Percentiles rank a stretch among this genome's conserved stretches.
phyloP scores from a whole-genome alignment of 1,140 invertebrate genomes.

The Heliothis virescens region DNA sequence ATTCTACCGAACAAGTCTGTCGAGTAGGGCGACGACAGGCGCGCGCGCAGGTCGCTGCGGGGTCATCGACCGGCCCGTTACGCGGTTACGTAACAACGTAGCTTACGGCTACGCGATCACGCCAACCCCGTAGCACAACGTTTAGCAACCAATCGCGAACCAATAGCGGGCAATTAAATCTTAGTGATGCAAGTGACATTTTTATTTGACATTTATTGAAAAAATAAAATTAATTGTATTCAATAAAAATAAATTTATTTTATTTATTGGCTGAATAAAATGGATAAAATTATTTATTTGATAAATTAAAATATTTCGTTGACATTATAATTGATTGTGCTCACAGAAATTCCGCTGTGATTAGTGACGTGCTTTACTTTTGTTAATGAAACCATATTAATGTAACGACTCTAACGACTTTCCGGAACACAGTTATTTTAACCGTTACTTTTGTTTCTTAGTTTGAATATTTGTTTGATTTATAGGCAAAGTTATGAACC shows the following conservation, averaged over 20 bases:
- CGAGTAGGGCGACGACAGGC: conserved; percentile 73
- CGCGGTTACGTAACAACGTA: conserved; percentile 83
- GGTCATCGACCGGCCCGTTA: conserved; percentile 83
- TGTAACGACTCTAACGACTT: neutral
- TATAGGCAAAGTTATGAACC: no score
- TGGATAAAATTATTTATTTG: no score
- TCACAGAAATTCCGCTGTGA: neutral
- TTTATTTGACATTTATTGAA: conserved; percentile 16
- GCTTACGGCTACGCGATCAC: conserved; percentile 75
- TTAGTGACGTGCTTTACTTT: neutral
- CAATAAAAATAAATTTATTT: no score
- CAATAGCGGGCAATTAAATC: neutral
- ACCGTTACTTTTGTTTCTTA: neutral
- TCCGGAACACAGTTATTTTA: neutral
- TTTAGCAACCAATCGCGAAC: conserved; percentile 37
- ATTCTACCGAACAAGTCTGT: conserved; percentile 59
- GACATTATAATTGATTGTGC: neutral
- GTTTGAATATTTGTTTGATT: neutral
- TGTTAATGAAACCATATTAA: conserved; percentile 15
- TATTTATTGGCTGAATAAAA: no score
- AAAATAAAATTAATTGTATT: no score
- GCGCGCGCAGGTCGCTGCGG: conserved; percentile 76
- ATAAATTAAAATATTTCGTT: no score
- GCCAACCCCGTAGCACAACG: conserved; percentile 64
- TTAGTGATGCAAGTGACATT: conserved; percentile 15